phyloP scores from a whole-genome alignment of 2,888 invertebrate species.

The Oscheius sp. region DNA sequence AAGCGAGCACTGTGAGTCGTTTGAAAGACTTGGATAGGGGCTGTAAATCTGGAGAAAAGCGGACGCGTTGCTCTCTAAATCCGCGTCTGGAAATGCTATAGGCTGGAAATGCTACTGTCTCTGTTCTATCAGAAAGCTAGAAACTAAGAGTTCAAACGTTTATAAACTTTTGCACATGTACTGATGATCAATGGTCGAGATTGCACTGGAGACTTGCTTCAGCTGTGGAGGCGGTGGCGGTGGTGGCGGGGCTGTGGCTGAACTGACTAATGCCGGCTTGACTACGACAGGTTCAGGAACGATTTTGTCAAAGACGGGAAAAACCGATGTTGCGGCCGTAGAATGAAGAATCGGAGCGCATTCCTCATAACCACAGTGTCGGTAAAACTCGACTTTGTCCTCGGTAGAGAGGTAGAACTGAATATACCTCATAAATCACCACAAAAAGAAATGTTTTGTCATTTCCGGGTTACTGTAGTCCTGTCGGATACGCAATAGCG shows the following conservation, averaged over 20 bases:
- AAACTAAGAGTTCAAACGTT: background rate
- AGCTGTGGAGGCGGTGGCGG: constrained; percentile 31
- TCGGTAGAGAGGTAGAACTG: constrained; percentile 74
- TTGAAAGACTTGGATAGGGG: background rate
- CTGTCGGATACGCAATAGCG: background rate
- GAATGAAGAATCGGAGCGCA: constrained; percentile 58
- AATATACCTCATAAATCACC: background rate
- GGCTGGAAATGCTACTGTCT: no score
- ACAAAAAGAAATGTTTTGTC: background rate
- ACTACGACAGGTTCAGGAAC: background rate
- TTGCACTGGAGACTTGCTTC: constrained; percentile 3
- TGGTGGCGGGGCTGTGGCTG: constrained; percentile 22
- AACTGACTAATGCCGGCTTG: background rate
- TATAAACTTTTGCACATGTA: constrained; percentile 44
- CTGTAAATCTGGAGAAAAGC: no score
- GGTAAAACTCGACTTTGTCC: constrained; percentile 75
- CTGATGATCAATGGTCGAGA: constrained; percentile 44
- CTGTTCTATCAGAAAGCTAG: background rate
- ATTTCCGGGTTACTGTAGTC: background rate
- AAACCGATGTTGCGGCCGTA: constrained; percentile 57
- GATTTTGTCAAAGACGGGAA: constrained; percentile 42
- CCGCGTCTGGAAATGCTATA: no score
- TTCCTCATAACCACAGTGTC: constrained; percentile 72
- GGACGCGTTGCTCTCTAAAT: no score
- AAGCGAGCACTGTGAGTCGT: background rate